Conservation (phyloP, 2,113 vertebrate genomes). For the Pithys albifrons region DNA sequence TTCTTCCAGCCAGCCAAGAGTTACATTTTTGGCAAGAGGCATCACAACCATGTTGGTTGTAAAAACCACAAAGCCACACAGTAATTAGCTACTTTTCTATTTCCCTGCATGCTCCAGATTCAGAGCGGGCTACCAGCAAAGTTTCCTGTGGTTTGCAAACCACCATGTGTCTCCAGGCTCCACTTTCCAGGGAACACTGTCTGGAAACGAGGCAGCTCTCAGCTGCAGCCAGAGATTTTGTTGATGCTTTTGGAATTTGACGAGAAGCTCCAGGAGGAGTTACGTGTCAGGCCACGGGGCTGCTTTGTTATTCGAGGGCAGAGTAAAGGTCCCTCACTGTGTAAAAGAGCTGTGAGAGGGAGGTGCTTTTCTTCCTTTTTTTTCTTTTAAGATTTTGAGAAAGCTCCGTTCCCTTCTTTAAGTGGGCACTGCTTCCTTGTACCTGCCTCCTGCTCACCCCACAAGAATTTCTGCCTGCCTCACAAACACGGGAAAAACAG, state of each 20-base stretch:
- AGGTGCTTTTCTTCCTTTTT: not conserved
- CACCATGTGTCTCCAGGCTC: accelerated
- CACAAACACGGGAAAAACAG: not conserved
- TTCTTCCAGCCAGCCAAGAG: not conserved
- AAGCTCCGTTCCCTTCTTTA: not conserved
- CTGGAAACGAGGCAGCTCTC: not conserved
- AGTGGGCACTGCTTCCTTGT: accelerated
- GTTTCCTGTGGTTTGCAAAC: not conserved
- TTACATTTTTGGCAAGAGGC: not conserved
- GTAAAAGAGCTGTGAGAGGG: not conserved
- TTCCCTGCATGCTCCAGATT: not conserved
- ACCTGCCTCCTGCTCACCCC: not conserved
- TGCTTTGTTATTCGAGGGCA: not conserved
- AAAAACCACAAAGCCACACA: not conserved
- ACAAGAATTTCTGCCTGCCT: not conserved
- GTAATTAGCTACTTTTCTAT: not conserved
- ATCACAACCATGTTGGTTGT: not conserved
- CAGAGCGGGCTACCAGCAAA: not conserved
- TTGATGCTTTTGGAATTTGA: not conserved
- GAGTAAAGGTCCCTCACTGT: not conserved
- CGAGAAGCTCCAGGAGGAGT: not conserved
- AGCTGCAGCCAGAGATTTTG: not conserved
- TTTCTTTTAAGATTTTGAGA: not conserved
- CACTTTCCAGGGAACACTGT: not conserved
- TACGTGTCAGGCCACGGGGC: not conserved